phyloP scores from a whole-genome alignment of 2,797 vertebrate genomes.

The Smutsia temminckii region DNA sequence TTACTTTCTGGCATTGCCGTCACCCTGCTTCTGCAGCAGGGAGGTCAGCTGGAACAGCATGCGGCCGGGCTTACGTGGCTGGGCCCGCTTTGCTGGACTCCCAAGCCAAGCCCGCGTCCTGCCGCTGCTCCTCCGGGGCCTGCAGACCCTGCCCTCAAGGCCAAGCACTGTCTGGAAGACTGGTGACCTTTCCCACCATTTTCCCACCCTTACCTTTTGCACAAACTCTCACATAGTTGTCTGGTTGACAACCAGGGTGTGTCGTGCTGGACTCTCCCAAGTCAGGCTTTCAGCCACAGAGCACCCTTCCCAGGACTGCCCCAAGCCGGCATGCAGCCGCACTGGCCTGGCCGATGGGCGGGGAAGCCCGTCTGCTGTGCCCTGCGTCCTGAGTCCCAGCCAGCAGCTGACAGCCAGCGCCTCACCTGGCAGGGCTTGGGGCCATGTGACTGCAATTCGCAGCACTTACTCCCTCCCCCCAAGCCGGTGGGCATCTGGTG shows the following conservation, averaged over 20 bases:
- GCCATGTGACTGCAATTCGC: not conserved
- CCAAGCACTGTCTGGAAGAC: rapidly evolving
- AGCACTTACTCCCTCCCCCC: not conserved
- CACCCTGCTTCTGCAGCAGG: not conserved
- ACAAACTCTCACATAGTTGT: not conserved
- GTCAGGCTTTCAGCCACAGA: not conserved
- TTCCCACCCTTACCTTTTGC: not conserved
- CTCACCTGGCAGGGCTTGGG: not conserved
- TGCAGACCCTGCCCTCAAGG: not conserved
- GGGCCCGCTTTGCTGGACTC: not conserved
- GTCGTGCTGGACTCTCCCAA: not conserved
- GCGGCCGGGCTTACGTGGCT: too few species aligned
- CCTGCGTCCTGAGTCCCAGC: too few species aligned
- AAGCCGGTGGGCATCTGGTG: not conserved
- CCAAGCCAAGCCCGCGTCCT: not conserved
- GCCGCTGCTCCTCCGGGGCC: not conserved
- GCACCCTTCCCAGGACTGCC: not conserved
- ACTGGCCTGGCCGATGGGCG: too few species aligned
- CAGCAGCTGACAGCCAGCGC: not conserved
- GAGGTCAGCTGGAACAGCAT: not conserved
- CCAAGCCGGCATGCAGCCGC: too few species aligned
- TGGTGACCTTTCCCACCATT: not conserved
- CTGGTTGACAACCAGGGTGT: not conserved
- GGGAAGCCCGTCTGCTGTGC: too few species aligned
- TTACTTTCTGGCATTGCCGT: not conserved